Evolutionary conservation across 2,888 invertebrate genomes (phyloP), one percentile per base, ranked within the genome.

Genomic region (Beris morrisii): DNA sequence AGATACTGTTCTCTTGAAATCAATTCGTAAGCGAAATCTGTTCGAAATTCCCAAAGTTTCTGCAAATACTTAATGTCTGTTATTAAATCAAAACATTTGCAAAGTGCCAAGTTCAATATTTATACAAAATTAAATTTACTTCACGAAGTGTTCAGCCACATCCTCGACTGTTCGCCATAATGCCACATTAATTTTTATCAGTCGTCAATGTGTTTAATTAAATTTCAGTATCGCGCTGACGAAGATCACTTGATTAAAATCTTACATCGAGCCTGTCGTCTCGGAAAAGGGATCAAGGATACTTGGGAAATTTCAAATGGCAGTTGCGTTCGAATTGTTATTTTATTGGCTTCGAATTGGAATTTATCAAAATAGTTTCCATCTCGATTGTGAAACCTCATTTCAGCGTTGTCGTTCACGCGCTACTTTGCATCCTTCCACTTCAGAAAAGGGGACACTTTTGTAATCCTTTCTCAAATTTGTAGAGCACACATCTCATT

Each of bases 381-480:
- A 52, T 50, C 61, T 61, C 50, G 61, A 50, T 50, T 13, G 5
- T 32, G 30, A 48, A 58, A 45, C 46, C 48, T 15, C 38, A 61
- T 38, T 12, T 45, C 28, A 7, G 5, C 9, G 15, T 45, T n/a
- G 38, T 38, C 13, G 22, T 52, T 52, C 12, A 30, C 22, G 50
- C 61, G 50, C 28, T 48, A 61, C 50, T n/a, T 50, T 15, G 61
- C 61, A 31, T 6, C 53, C 28, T 53, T 31, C 22, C 11, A 53
- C 13, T 56, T 56, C 38, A 30, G 28, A 5, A 38, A 43, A 38
- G 52, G 52, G 61, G 38, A 61, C n/a, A 38, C 22, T 22, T 11
- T 50, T n/a, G 15, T 61, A 61, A 61, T 61, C 61, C 61, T 61
- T 61, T 50, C 52, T 61, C 61, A 61, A 61, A 61, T 61, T 61